Percentiles rank a stretch among this genome's conserved stretches.
phyloP scores from a whole-genome alignment of 2,888 invertebrate genomes.

The Ferdinandea cuprea region DNA sequence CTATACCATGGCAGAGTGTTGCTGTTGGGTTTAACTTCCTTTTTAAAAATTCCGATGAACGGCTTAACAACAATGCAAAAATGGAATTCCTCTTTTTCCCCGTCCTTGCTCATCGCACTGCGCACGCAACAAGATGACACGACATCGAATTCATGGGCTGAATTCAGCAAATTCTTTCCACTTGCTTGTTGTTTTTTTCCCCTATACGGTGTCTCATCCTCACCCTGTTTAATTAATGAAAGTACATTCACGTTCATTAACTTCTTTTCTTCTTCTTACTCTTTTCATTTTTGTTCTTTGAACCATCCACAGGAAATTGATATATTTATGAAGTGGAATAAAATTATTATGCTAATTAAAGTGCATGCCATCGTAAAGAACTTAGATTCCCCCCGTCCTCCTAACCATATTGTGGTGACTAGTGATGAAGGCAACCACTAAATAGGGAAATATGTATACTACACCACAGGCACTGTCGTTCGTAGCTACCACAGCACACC shows the following conservation, averaged over 20 bases:
- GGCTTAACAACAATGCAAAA: constrained; percentile 1
- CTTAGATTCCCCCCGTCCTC: constrained; percentile 1
- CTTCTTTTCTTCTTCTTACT: not conserved
- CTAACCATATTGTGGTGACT: not conserved
- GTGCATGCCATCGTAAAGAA: constrained; percentile 41
- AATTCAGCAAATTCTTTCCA: constrained; percentile 36
- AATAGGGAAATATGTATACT: constrained; percentile 36
- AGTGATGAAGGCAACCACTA: not conserved
- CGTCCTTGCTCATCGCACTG: not conserved
- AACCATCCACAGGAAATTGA: constrained; percentile 64
- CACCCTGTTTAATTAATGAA: constrained; percentile 34
- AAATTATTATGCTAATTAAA: constrained; percentile 71
- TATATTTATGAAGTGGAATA: constrained; percentile 47
- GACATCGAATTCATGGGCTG: constrained; percentile 28
- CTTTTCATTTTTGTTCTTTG: constrained; percentile 25
- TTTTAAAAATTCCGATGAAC: not conserved
- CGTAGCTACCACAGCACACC: constrained; percentile 6
- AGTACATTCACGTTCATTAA: constrained; percentile 35
- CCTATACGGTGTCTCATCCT: not conserved
- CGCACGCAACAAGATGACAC: constrained; percentile 14
- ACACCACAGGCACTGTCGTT: constrained; percentile 26
- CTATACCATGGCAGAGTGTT: too few relatives aligned
- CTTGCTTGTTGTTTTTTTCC: not conserved
- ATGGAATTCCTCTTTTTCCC: not conserved
- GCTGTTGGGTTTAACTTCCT: not conserved